Base-by-base conservation (phyloP, 1,140 invertebrate species). In the Tetragnatha versicolor region DNA sequence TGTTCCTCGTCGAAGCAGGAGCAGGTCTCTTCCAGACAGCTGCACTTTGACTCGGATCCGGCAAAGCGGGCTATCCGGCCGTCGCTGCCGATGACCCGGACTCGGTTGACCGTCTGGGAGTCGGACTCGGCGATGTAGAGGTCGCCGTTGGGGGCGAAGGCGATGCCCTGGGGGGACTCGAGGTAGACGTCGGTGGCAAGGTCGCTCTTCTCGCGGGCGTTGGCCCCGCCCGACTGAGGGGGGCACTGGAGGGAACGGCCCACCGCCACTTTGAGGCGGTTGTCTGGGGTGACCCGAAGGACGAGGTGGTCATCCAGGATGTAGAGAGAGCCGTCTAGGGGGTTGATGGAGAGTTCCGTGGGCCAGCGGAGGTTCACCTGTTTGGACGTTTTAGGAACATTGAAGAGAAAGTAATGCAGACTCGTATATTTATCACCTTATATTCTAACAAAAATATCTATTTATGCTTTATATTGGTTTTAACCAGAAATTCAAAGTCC, bases 281-380 rank as follows among this genome's bases (percentile, higher is more conserved):
- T 90, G 83, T 96, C 95, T 42, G 92, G 91, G 1, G 95, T 97
- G 55, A 98, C 87, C 85, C 96, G 95, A 42, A 98, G 87, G 0
- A 99, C 93, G 3, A 98, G 90, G 79, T 95, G 90, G 84, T 98
- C 95, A 83, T 99, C 97, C 61, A 98, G 93, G 82, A 98, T 96
- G 84, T 98, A 94, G 1, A 99, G 87, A 0, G 93, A 93, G 42
- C 95, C 94, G 85, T 99, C 97, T 6, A 98, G 85, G 2, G 96
- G 96, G 84, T 95, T 98, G 14, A 98, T 87, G 0, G 95, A 92
- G 42, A 99, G 86, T 29, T 94, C 94, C 14, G 95, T 97, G 4
- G 97, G 97, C 96, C 97, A 98, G 84, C 96, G 93, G 17, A 96
- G 87, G 85, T 96, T 94, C 0, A 94, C 93, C 20, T 80, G 35